These are phyloP conservation scores for Hylaeus volcanicus DNA, from an alignment of 1,140 invertebrate genomes.

Conservation along the genomic window DNA sequence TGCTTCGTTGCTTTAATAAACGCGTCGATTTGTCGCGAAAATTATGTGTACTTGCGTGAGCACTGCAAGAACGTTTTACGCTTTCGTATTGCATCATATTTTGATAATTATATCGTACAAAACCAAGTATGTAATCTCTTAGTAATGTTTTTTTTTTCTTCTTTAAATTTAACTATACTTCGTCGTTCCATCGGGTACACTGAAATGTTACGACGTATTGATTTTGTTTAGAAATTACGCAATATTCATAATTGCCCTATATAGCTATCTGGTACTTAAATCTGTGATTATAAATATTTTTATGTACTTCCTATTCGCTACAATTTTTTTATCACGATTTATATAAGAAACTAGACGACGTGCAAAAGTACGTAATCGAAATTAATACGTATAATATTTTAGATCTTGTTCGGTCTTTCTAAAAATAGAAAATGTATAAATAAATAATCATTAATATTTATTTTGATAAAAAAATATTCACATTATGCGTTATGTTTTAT, in stretches of 20 bases:
- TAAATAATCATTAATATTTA: neutral
- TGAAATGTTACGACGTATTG: neutral
- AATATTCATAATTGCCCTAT: neutral
- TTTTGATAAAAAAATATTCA: neutral
- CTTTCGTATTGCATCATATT: slow-evolving; percentile 1
- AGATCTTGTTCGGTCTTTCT: too few relatives aligned
- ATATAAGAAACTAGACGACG: neutral
- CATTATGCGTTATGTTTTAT: too few relatives aligned
- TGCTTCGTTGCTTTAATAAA: too few relatives aligned
- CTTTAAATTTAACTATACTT: neutral
- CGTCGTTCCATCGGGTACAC: neutral
- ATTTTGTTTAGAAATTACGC: neutral
- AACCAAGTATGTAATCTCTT: too few relatives aligned
- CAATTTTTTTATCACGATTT: neutral
- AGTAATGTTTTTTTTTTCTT: neutral
- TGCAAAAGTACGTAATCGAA: too few relatives aligned
- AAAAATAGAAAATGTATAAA: too few relatives aligned
- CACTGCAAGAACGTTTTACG: neutral
- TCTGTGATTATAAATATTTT: neutral
- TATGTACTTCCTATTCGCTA: neutral
- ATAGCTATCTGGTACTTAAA: too few relatives aligned
- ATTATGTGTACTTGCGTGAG: neutral
- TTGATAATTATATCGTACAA: neutral
- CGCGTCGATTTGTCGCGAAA: neutral
- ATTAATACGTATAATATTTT: too few relatives aligned